phyloP scores from a whole-genome alignment of 2,113 vertebrate genomes.

The Rhinogobius similis region DNA sequence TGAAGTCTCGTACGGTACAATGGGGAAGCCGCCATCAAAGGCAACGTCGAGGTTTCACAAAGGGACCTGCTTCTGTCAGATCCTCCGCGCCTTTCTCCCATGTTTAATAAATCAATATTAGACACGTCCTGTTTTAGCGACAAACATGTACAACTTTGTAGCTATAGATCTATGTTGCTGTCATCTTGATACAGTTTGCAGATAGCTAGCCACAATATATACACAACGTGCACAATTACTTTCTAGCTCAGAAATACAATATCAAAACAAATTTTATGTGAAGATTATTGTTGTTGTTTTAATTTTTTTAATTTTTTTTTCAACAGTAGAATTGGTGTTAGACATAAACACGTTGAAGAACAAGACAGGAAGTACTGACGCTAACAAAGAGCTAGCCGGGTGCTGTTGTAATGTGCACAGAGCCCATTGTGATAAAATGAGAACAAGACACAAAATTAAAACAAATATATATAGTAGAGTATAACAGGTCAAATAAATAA shows the following conservation, averaged over 20 bases:
- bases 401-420: too few relatives aligned
- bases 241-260: too few relatives aligned
- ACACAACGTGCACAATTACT: background rate
- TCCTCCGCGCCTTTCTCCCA: slow-evolving; percentile 1
- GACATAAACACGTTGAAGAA: too few relatives aligned
- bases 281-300: too few relatives aligned
- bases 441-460: background rate
- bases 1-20: slow-evolving; percentile 36
- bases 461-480: too few relatives aligned
- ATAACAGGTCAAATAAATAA: too few relatives aligned
- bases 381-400: too few relatives aligned
- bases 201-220: background rate
- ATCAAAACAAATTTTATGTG: too few relatives aligned
- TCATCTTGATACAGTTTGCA: background rate
- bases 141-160: background rate
- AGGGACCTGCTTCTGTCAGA: slow-evolving; percentile 31
- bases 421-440: too few relatives aligned
- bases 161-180: background rate
- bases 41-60: slow-evolving; percentile 19
- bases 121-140: background rate
- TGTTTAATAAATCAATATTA: background rate
- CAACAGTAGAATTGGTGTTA: too few relatives aligned
- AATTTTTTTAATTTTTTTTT: too few relatives aligned
- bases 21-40: slow-evolving; percentile 41
- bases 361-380: too few relatives aligned